phyloP scores from a whole-genome alignment of 1,140 invertebrate species.

The Saxidomus purpurata region DNA sequence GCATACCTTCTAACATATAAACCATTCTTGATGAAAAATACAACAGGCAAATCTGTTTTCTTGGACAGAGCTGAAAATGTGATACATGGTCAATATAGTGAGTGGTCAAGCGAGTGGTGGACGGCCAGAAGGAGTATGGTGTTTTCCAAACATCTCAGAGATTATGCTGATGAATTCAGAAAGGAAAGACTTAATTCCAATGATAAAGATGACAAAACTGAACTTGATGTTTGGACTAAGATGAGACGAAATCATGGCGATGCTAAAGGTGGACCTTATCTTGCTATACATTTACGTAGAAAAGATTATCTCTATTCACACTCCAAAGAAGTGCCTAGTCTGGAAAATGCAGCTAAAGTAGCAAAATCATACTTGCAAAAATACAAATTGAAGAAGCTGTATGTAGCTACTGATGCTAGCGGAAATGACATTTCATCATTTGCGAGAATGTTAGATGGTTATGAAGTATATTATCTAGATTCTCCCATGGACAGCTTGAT shows the following conservation, averaged over 20 bases:
- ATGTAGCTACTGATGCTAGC: constrained; percentile 94
- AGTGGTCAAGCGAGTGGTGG: constrained; percentile 80
- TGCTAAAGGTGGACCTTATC: constrained; percentile 91
- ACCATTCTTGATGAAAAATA: constrained; percentile 82
- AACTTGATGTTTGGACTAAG: constrained; percentile 89
- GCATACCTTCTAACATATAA: constrained; percentile 87
- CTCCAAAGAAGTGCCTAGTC: constrained; percentile 90
- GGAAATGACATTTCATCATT: constrained; percentile 75
- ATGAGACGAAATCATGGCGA: constrained; percentile 87
- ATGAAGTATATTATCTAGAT: constrained; percentile 87
- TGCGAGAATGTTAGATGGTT: constrained; percentile 70
- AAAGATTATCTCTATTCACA: constrained; percentile 93
- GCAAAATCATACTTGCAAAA: constrained; percentile 89
- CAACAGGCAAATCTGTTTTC: constrained; percentile 70
- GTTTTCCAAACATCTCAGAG: constrained; percentile 91
- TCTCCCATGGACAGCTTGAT: constrained; percentile 84
- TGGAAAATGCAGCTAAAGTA: constrained; percentile 91
- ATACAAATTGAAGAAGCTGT: constrained; percentile 90
- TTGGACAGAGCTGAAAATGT: constrained; percentile 67
- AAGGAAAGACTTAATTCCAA: constrained; percentile 90
- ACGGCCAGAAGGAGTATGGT: constrained; percentile 93
- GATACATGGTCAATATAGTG: constrained; percentile 78
- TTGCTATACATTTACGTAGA: constrained; percentile 94
- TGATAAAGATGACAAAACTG: constrained; percentile 89
- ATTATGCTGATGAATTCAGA: constrained; percentile 92